Evolutionary conservation across 2,113 vertebrate species (phyloP).

Genomic region (Alosa alosa): DNA sequence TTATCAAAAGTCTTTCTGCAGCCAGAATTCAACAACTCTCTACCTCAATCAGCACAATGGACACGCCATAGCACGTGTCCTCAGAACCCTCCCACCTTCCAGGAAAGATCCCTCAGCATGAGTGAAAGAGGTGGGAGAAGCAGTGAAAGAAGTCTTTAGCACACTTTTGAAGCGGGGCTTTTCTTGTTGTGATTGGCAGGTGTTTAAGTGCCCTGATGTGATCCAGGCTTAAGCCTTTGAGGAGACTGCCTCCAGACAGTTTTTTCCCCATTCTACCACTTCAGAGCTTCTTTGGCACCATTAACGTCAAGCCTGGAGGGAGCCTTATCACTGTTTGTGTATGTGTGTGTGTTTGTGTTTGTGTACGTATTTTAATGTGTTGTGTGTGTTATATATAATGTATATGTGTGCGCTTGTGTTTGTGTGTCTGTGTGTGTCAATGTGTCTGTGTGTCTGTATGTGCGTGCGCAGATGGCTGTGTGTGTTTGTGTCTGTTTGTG

Average conservation of each 20-base stretch:
- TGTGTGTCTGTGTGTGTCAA: neutral
- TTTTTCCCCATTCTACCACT: neutral
- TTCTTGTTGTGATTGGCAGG: conserved; percentile 14
- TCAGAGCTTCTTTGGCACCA: neutral
- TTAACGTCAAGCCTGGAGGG: neutral
- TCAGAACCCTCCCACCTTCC: neutral
- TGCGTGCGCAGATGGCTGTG: neutral
- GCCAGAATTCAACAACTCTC: neutral
- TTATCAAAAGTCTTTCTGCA: neutral
- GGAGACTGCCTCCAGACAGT: neutral
- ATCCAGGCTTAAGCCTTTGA: conserved; percentile 3
- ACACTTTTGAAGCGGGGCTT: neutral
- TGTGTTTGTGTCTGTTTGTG: neutral
- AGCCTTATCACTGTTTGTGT: neutral
- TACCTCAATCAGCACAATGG: neutral
- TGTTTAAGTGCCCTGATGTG: conserved; percentile 1
- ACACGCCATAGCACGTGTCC: neutral
- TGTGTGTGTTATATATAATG: neutral
- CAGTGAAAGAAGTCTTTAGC: neutral
- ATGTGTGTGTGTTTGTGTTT: neutral
- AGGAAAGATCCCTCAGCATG: neutral
- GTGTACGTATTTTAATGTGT: neutral
- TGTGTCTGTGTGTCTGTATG: neutral
- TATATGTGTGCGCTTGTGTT: neutral
- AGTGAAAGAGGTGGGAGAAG: neutral